Evolutionary conservation across 2,888 invertebrate genomes (phyloP), one percentile per base, ranked within the genome.

Genomic region (Archips crataeganus): DNA sequence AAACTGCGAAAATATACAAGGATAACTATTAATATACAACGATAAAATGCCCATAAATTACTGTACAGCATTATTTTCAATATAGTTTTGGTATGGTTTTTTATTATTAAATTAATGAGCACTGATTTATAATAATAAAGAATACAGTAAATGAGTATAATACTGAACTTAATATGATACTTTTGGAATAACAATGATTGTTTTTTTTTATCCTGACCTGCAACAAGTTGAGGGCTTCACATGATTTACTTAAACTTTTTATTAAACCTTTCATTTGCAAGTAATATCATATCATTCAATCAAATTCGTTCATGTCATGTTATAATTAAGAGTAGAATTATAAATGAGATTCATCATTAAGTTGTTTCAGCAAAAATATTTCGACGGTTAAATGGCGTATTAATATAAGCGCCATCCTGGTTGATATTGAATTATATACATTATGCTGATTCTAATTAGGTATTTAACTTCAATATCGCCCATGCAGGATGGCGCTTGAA

Each of bases 1-100:
- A 15, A 11, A 42, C 10, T 13, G 13, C 11, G 15, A 45, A 62
- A 62, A 23, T 62, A 23, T 23, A 62, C 8, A 13, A 62, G 42
- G 11, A 62, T 62, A 34, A 47, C 63, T 63, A 63, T 39, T 11
- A 57, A 63, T 51, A 34, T 63, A 73, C 59, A 49, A n/a, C 68
- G 13, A 57, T 49, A 60, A 49, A 73, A 69, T 68, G 63, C 59
- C 49, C 63, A 15, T 64, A 32, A 3, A 57, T 47, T 67, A n/a
- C 66, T 62, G 11, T 72, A 75, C 72, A 74, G 60, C 54, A 72
- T 72, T 75, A 75, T 74, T 57, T 73, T 80, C 82, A 85, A 83
- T 78, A 79, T 77, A 80, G 80, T 81, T 79, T 79, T 68, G 47
- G 67, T 60, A 67, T 57, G 39, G 11, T n/a, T 23, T 13, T 32